Base-by-base conservation (phyloP, 2,113 vertebrate genomes). In the Rousettus leschenaultii region DNA sequence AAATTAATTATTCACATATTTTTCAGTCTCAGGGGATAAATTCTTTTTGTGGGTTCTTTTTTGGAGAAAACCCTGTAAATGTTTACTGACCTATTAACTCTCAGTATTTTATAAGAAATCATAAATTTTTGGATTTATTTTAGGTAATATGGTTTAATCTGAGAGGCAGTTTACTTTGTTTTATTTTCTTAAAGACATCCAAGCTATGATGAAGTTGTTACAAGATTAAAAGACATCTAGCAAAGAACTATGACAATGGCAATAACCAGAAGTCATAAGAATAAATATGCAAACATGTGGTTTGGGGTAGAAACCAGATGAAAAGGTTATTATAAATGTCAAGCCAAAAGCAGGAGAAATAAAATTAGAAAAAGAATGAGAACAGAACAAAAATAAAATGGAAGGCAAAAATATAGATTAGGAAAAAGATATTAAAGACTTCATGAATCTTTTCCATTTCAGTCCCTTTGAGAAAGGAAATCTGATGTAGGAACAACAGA, bases 1-100 rank as follows among this genome's bases (percentile, higher is more conserved):
- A 28, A 96, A 96, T 96, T 94, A 96, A 94, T 83, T 94, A 83
- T 89, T 86, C 35, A 87, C 40, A 85, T 85, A 59, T 45, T 92
- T 96, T 91, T 78, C 33, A 84, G 26, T 73, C 82, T 83, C n/a
- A 15, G 40, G 26, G 21, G 16, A 33, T 59, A 91, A 94, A 65
- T 77, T 61, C 16, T 78, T 94, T 86, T 74, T 86, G 21, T 79
- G 11, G 66, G 12, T 92, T 53, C 2, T 61, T 61, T 74, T 61
- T 22, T 88, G 7, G 6, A 28, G 28, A 43, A 94, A 91, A 65
- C 0, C 4, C 15, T 75, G 9, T 66, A 83, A 94, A 90, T 77
- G 97, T 95, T 98, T 68, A 48, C 28, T 92, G 38, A n/a, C 28
- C 43, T 38, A 91, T 90, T 96, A 66, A 65, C 33, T 83, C 66